Evolutionary conservation across 2,888 invertebrate species (phyloP).

Genomic region (Malacosoma neustria): DNA sequence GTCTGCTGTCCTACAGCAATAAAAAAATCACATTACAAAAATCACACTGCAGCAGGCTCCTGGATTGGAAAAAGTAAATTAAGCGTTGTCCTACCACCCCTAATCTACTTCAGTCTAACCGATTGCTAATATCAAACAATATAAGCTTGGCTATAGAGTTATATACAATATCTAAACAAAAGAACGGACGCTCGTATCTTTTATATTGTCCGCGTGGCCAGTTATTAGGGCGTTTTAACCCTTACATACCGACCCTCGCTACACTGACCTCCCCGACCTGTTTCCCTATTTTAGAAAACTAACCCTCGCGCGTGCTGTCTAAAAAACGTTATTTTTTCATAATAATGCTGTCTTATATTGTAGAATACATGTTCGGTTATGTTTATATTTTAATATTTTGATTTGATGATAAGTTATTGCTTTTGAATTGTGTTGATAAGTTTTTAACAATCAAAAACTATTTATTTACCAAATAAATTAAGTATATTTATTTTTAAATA

Average conservation of each 20-base stretch:
- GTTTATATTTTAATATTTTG: slow-evolving; percentile 28
- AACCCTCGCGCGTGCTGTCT: slow-evolving; percentile 51
- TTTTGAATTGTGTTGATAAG: slow-evolving; percentile 1
- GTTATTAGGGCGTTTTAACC: slow-evolving; percentile 63
- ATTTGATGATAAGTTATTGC: slow-evolving; percentile 1
- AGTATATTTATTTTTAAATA: too few species aligned
- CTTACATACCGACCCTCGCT: slow-evolving; percentile 35
- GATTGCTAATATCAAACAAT: too few species aligned
- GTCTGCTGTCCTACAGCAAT: too few species aligned
- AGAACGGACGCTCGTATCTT: slow-evolving; percentile 4
- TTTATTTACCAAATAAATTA: too few species aligned
- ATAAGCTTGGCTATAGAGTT: too few species aligned
- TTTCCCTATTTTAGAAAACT: slow-evolving; percentile 48
- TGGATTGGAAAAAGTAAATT: too few species aligned
- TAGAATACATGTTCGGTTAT: slow-evolving; percentile 40
- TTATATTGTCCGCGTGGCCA: slow-evolving; percentile 30
- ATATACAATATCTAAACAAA: not conserved
- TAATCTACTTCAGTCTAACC: too few species aligned
- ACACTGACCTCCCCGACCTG: slow-evolving; percentile 56
- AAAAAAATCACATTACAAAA: too few species aligned
- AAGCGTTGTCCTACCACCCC: too few species aligned
- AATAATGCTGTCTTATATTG: slow-evolving; percentile 51
- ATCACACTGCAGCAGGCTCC: too few species aligned
- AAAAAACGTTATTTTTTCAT: slow-evolving; percentile 47
- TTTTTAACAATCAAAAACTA: too few species aligned